Base-by-base conservation (phyloP, 2,888 invertebrate species). In the Erebia aethiops region DNA sequence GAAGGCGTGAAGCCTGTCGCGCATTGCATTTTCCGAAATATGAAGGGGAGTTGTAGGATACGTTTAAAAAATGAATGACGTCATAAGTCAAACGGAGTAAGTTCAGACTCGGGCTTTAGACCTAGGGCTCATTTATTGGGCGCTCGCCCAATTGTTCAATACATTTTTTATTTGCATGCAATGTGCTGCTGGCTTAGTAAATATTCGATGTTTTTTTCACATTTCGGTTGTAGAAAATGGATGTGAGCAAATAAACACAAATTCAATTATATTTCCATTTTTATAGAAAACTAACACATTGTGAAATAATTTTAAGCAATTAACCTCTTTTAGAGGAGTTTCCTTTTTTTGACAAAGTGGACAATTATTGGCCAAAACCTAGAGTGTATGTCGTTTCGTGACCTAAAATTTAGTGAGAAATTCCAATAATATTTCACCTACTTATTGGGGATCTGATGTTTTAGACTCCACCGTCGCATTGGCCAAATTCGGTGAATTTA, bases 181-280 rank as follows among this genome's bases (percentile, higher is more conserved):
- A 57, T 26, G 10, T 57, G 56, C 18, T 26, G 56, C 18, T 8
- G 18, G 16, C 54, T 10, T 54, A 10, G 16, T 16, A 2, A 18
- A 16, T 3, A 18, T 18, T 26, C 5, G 13, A 26, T 13, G 13
- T 56, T 18, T 13, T 13, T 56, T 8, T 11, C 46, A 16, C 11
- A 4, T 35, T 58, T 26, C 35, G 35, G n/a, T 60, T 60, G 58
- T 60, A 41, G 26, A 57, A 14, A 43, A 60, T 43, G 10, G 41
- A 41, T 41, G 60, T 41, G 43, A 60, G 60, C 4, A 43, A 60
- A 16, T 60, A 10, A 41, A 41, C n/a, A 41, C 26, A 43, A n/a
- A 16, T 43, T 43, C 60, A 43, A 60, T 41, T 60, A 43, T 35
- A 60, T 60, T 43, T 60, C n/a, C 60, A 60, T 60, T 1, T 60